Evolutionary conservation across 23 tunicate genomes (phyloP).

Genomic region (Styela plicata): DNA sequence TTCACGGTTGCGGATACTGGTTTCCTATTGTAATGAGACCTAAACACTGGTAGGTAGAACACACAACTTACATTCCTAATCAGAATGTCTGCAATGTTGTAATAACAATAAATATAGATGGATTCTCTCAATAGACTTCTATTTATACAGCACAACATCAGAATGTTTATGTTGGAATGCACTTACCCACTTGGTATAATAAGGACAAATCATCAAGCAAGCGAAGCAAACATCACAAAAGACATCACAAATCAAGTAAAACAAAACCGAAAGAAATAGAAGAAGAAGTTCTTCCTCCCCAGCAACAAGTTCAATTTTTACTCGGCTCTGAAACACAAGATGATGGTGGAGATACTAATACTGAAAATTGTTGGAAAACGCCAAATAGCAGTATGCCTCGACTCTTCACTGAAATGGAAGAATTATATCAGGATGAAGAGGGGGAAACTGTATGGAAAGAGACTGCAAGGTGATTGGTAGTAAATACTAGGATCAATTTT

Average conservation of each 20-base stretch:
- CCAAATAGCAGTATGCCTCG: slow-evolving; percentile 44
- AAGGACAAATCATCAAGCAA: slow-evolving; percentile 51
- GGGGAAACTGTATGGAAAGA: slow-evolving; percentile 82
- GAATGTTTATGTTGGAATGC: slow-evolving; percentile 73
- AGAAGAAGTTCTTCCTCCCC: slow-evolving; percentile 55
- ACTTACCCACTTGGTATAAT: slow-evolving; percentile 28
- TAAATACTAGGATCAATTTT: neutral
- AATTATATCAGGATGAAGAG: slow-evolving; percentile 55
- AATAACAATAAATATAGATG: neutral
- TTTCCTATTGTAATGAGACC: too few relatives aligned
- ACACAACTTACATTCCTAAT: too few relatives aligned
- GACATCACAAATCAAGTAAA: slow-evolving; percentile 6
- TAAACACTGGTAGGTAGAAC: too few relatives aligned
- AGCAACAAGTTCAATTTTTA: slow-evolving; percentile 84
- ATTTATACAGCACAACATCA: slow-evolving; percentile 57
- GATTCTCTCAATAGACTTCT: neutral
- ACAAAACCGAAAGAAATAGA: slow-evolving; percentile 19
- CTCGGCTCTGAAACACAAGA: slow-evolving; percentile 47
- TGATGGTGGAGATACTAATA: neutral
- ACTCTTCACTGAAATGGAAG: slow-evolving; percentile 90
- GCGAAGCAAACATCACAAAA: slow-evolving; percentile 54
- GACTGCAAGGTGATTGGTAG: slow-evolving; percentile 56
- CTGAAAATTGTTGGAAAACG: neutral
- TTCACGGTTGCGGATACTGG: too few relatives aligned
- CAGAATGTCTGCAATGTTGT: too few relatives aligned